Evolutionary conservation across 1,140 invertebrate genomes (phyloP), one percentile per base, ranked within the genome.

Genomic region (Drosophila bifasciata): DNA sequence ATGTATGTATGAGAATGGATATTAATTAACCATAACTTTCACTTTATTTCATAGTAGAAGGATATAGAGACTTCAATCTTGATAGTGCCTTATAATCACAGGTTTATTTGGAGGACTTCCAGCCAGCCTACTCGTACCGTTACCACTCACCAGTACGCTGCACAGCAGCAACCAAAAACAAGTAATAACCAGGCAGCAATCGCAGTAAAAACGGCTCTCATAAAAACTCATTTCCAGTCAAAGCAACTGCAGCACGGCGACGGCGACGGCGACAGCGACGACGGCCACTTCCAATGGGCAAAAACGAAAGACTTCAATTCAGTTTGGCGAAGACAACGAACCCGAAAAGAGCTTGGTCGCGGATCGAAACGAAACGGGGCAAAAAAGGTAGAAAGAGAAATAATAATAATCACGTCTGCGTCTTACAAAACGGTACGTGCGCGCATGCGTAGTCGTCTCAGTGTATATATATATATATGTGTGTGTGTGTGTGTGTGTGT

Each of bases 241-340:
- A 25, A 25, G 23, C 59, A 60, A 44, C n/a, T n/a, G n/a, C n/a
- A n/a, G n/a, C 51, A 50, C 57, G 66, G 46, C 32, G 46, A 44
- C 48, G 43, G 19, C 64, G 43, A 49, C 45, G 43, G 44, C 60
- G 13, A 15, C 66, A 36, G 15, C 49, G 41, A 46, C 73, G 64
- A 59, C 72, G 56, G 64, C 61, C 76, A 73, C 84, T 88, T 88
- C 84, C 84, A 85, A 64, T 85, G 71, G 81, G 79, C 88, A 79
- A 85, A 83, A 90, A 88, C 90, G 90, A 91, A 91, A 91, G 90
- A 91, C 90, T 91, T 91, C 77, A 91, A 79, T 89, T 91, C 73
- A 91, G 90, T 91, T 89, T 76, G 86, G 76, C 79, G 71, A 89
- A 91, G 90, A 91, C 90, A 91, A 91, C 90, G 90, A 91, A 91